Evolutionary conservation across 2,888 invertebrate genomes (phyloP), one percentile per base, ranked within the genome.

Genomic region (Drosophila atripex): DNA sequence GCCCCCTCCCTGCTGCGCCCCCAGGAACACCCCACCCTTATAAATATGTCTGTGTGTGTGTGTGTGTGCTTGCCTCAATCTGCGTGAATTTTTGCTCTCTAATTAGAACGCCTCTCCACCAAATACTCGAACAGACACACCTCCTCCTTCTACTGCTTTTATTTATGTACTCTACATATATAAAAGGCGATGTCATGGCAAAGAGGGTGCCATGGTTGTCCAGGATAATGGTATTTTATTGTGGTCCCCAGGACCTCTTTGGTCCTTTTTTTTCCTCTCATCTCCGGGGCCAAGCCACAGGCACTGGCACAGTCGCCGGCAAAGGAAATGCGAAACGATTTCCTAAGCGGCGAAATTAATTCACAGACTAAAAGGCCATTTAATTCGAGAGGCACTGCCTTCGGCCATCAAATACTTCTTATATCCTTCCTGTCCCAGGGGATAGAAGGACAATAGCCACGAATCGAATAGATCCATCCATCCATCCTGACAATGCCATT

Each of bases 101-200:
- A 84, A 84, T 84, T 84, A 84, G 84, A 84, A 87, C 89, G 89
- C 84, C 83, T 88, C 87, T 84, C 71, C 71, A 74, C 71, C 78
- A 71, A 72, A 74, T 65, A 55, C 47, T 65, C 39, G 28, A 41
- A 51, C 46, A 55, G 39, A 52, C 38, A 35, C 35, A 35, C 39
- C 39, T 9, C 18, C 39, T 3, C 39, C 39, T 4, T 11, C 18
- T 8, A 11, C 4, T 5, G 12, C 35, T 3, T n/a, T 12, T 39
- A 50, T 18, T 35, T 45, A 39, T 54, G 11, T 39, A 46, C 30
- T 38, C 14, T 30, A 23, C 23, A 47, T 16, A 23, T 41, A 32
- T 16, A 14, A 21, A n/a, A 43, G 23, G 35, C 43, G 58, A 55
- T 53, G 63, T 53, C 63, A 63, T 63, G 63, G 18, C 72, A 50